phyloP scores from a whole-genome alignment of 2,113 vertebrate species.

The Pelobates fuscus region DNA sequence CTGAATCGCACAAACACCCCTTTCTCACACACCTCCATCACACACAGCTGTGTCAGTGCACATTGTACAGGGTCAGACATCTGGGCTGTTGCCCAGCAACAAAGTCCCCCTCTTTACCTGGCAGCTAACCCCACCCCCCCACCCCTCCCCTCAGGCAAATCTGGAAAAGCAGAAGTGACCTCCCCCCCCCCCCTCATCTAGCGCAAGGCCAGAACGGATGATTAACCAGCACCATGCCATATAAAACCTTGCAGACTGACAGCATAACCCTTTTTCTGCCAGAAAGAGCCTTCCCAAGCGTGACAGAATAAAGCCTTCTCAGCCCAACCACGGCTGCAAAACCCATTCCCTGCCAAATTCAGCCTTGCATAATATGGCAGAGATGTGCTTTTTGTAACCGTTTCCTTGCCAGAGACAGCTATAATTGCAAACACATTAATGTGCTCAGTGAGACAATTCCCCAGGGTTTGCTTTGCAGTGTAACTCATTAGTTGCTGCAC shows the following conservation, averaged over 20 bases:
- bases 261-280: constrained; percentile 37
- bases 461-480: no score
- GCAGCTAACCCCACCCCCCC: constrained; percentile 39
- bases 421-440: no score
- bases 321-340: background rate
- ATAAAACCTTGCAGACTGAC: constrained; percentile 29
- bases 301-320: constrained; percentile 19
- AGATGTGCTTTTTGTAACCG: background rate
- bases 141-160: constrained; percentile 38
- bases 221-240: constrained; percentile 47
- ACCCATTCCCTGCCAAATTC: background rate
- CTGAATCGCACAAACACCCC: constrained; percentile 26
- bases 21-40: constrained; percentile 13
- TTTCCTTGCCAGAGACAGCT: constrained; percentile 15
- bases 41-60: constrained; percentile 50
- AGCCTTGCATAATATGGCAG: background rate
- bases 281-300: constrained; percentile 17
- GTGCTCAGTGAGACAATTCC: no score
- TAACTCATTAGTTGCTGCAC: no score
- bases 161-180: constrained; percentile 48
- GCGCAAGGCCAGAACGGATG: constrained; percentile 37
- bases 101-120: constrained; percentile 44
- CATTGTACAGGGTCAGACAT: constrained; percentile 51
- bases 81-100: constrained; percentile 50
- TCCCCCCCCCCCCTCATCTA: constrained; percentile 49